Base-by-base conservation (phyloP, 2,888 invertebrate species). In the Elmis aenea region DNA sequence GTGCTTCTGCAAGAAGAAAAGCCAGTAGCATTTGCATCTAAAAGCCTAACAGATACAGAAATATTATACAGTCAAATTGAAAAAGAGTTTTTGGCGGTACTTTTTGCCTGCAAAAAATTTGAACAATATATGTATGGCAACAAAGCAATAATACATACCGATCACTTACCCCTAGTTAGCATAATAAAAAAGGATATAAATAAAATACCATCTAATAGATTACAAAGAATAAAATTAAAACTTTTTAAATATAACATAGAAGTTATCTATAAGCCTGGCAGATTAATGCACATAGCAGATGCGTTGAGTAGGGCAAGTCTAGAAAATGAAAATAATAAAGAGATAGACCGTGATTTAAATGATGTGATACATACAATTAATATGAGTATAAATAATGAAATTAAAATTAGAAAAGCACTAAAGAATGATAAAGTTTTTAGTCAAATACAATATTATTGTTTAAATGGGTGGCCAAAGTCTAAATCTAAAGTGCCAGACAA, bases 61-160 rank as follows among this genome's bases (percentile, higher is more conserved):
- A 26, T 10, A 30, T 26, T 33, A 9, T 44, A 37, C 24, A 30
- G 20, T 2, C 33, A 41, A 30, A 21, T 37, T 2, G 32, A 44
- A 10, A 44, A 44, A 23, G 33, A 44, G 23, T 28, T 20, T 12
- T 26, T 36, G 9, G 32, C 32, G 6, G 4, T 43, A 3, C 8
- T 39, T 3, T 43, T 32, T 28, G 18, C 32, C 1, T 15, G 20
- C 2, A 36, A 37, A 25, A 36, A 40, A 15, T 43, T 40, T 32
- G 31, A 43, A 24, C 14, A 31, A 5, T 43, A 20, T 32, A 8
- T 39, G 5, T 43, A 31, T 28, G 38, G 35, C 2, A 9, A 28
- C 8, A 13, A 6, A 13, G 11, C 35, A 11, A 23, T 8, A 5
- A 11, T 39, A 5, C n/a, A 24, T 15, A 43, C 24, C 3, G 38